Base-by-base conservation (phyloP, 1,140 invertebrate species). In the Drosophila eugracilis region DNA sequence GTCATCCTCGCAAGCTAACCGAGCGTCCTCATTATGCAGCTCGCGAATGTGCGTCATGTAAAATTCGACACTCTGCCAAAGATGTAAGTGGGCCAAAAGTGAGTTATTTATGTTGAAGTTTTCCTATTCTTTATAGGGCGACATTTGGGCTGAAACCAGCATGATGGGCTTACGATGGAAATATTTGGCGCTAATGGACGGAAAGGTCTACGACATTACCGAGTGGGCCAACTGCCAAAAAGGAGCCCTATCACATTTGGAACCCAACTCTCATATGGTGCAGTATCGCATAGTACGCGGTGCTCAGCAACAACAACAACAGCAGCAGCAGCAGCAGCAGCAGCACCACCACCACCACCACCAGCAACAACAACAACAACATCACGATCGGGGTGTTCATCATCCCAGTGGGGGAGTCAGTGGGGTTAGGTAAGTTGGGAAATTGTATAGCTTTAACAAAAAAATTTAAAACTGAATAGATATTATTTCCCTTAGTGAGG, bases 111-210 rank as follows among this genome's bases (percentile, higher is more conserved):
- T 52, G 5, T 19, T n/a, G 24, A 37, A 10, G 3, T 1, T 5
- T 32, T 34, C 32, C 7, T 0, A 50, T 49, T 53, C 7, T 2
- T 19, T 15, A 24, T 21, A 98, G 97, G 97, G 96, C 70, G 98
- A 99, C 91, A 97, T 99, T 72, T 98, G 98, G 98, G 97, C 97
- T 41, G 97, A 99, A 93, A 97, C 96, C 41, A 94, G 94, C 74
- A 94, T 96, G 92, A 94, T 97, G 92, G 97, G 97, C 47, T 95
- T 98, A 71, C 93, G 96, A 37, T 98, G 97, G 96, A 95, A 97
- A 92, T 98, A 98, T 92, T 98, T 97, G 92, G 97, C 97, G n/a
- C 97, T 97, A 75, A 98, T 98, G 97, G 97, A 98, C 92, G 96
- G 96, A 41, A 95, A 95, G 60, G 95, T 98, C 10, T 98, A 97